Evolutionary conservation across 2,797 vertebrate genomes (phyloP), one percentile per base, ranked within the genome.

Genomic region (Myotis vivesi): DNA sequence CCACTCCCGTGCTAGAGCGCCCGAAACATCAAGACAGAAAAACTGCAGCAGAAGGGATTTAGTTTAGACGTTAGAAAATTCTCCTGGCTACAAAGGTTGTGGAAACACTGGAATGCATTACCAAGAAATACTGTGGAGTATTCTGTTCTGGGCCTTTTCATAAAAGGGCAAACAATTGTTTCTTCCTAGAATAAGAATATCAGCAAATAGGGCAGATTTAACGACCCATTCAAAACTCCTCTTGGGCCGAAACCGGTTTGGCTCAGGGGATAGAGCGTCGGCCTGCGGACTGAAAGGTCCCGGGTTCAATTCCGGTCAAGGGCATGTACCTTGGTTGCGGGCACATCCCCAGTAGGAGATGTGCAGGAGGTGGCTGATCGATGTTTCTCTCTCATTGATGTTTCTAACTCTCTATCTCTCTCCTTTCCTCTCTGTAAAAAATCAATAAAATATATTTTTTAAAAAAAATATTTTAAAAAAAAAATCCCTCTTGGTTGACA

Each of bases 21-120:
- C 85, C 8, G 0, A 66, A 94, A 87, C 87, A 81, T n/a, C 91
- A 73, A 69, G 86, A 91, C 80, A 93, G 82, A 75, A 73, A 87
- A 85, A 66, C 80, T 44, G 85, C 6, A 46, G n/a, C 41, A 87
- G 53, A 46, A 64, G 23, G 53, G 88, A 85, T 33, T 87, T 68
- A 17, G 44, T 41, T 64, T 9, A 66, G 46, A 80, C 0, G 0
- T 69, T 5, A 87, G 86, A 33, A 30, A 41, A 44, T 44, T 76
- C 57, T 77, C 86, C 64, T 10, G 59, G 75, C 79, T 59, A 10
- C 44, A 49, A 51, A 88, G 77, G 88, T 9, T 85, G 15, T 15
- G 41, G 30, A 13, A 79, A 87, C 75, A 88, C 75, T 73, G 69
- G 91, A 36, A 81, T 5, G 23, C 17, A 4, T 55, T n/a, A 68